Evolutionary conservation across 2,113 vertebrate genomes (phyloP), one percentile per base, ranked within the genome.

Genomic region (Phocoena sinus): DNA sequence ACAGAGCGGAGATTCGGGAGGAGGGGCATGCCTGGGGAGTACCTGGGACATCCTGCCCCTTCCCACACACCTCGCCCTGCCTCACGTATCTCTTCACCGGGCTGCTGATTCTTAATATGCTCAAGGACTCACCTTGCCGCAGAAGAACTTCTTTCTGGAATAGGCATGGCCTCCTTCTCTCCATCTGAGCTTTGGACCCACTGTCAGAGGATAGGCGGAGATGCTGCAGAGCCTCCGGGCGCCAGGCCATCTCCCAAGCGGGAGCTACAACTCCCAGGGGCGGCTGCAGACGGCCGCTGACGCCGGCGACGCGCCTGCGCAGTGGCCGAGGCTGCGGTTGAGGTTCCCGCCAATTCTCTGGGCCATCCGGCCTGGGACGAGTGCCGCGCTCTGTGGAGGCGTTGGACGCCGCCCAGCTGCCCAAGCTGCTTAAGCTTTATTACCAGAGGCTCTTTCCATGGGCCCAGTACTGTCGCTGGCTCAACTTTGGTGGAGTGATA

Each of bases 361-460:
- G 6, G n/a, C 28, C 26, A n/a, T 60, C 8, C 0, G 50, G 68
- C 3, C 17, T 12, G 67, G 63, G 5, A 3, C 2, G 5, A 15
- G 26, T 1, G 28, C 65, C 0, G 28, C 0, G 2, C 17, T 47
- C 65, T 5, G 62, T 74, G 88, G 67, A 94, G 38, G 70, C 65
- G 11, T 99, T 99, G 82, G 99, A 99, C 87, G 93, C 96, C 98
- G 56, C 99, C 98, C 31, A 91, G 41, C 58, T 94, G 21, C 89
- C 81, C 91, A 99, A 99, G 26, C 97, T 99, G 63, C 98, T 99
- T 60, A 99, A 99, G 9, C 97, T 99, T 10, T 99, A 99, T 86
- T 99, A 99, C 98, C 98, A 98, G 12, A 98, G 99, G 50, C 97
- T 99, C 23, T 99, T 99, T 95, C 99, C 99, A 1, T 99, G 99